Percentiles rank a stretch among this genome's conserved stretches.
Conservation (phyloP, 2,113 vertebrate genomes). For the Octodon degus region DNA sequence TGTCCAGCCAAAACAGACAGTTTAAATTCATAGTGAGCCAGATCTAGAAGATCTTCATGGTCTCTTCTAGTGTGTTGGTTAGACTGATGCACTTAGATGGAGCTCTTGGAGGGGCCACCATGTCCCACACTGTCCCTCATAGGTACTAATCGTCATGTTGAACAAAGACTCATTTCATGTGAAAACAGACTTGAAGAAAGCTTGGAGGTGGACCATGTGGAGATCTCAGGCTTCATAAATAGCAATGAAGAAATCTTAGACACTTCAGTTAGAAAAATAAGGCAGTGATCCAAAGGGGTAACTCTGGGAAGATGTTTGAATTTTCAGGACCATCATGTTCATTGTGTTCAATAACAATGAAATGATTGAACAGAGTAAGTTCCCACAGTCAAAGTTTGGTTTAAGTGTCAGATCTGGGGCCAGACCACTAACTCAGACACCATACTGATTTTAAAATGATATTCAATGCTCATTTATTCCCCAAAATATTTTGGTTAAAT, state of each 20-base stretch:
- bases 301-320: neutral
- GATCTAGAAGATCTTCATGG: neutral
- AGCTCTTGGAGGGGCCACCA: neutral
- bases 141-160: neutral
- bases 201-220: neutral
- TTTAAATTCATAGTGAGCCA: neutral
- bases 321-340: slow-evolving; percentile 2
- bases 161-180: neutral
- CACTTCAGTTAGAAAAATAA: slow-evolving; percentile 19
- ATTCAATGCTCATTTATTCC: slow-evolving; percentile 26
- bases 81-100: neutral
- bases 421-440: slow-evolving; percentile 27
- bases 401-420: slow-evolving; percentile 28
- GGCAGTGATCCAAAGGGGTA: neutral
- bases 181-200: neutral
- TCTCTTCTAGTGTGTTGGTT: neutral
- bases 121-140: neutral
- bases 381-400: slow-evolving; percentile 55
- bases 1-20: neutral
- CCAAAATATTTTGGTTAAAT: slow-evolving; percentile 66
- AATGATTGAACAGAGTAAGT: neutral
- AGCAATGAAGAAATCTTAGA: slow-evolving; percentile 49
- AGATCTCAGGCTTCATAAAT: slow-evolving; percentile 49
- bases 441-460: slow-evolving; percentile 39
- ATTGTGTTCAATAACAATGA: slow-evolving; percentile 41